Evolutionary conservation across 2,113 vertebrate species (phyloP).

Genomic region (Aptenodytes patagonicus): DNA sequence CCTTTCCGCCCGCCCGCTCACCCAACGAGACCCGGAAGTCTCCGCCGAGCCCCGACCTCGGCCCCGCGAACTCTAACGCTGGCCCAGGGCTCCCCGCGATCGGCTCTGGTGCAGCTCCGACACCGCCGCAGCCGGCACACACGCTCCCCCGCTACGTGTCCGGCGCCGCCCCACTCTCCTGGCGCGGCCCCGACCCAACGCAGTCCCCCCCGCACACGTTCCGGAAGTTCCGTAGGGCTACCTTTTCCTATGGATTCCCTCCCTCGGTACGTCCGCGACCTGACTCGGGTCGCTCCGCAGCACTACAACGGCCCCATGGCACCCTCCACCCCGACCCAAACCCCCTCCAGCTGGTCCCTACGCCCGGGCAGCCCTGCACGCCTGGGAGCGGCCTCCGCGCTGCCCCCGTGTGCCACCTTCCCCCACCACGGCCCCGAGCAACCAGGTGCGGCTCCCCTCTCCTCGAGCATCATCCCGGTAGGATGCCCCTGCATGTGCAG

Average conservation of each 20-base stretch:
- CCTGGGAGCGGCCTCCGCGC: background rate
- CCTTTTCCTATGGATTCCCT: background rate
- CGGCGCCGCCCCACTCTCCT: background rate
- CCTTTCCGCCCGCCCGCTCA: background rate
- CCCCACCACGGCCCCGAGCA: background rate
- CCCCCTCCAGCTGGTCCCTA: background rate
- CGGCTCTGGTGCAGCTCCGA: background rate
- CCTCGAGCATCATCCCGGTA: too few relatives aligned
- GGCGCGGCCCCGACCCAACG: background rate
- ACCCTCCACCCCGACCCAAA: background rate
- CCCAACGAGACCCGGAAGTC: background rate
- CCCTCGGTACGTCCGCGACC: background rate
- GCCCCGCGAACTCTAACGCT: background rate
- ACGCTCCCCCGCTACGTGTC: background rate
- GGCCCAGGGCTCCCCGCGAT: background rate
- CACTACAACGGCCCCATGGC: background rate
- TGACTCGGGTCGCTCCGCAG: background rate
- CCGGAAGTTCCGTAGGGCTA: background rate
- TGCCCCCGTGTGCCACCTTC: background rate
- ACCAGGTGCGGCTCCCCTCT: too few relatives aligned
- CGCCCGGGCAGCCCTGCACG: background rate
- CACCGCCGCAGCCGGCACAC: background rate
- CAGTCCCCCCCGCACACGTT: background rate
- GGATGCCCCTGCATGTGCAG: background rate
- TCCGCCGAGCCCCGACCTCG: background rate